Conservation (phyloP, 2,797 vertebrate genomes). For the Australoheros facetus region DNA sequence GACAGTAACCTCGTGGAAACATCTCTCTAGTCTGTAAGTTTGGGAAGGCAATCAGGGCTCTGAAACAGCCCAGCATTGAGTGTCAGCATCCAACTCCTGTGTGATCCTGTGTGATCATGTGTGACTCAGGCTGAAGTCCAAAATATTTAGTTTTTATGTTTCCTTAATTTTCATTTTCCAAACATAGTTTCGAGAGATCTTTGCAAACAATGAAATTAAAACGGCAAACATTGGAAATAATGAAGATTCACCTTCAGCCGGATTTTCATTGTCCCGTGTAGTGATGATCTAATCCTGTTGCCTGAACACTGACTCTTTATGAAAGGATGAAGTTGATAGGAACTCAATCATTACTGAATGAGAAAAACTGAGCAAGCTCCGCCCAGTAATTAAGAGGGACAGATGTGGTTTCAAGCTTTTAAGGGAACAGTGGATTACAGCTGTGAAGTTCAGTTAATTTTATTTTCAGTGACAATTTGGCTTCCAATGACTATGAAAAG, state of each 20-base stretch:
- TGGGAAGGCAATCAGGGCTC: too few relatives aligned
- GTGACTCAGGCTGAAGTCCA: not conserved
- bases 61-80: too few relatives aligned
- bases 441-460: not conserved
- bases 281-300: not conserved
- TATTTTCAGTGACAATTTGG: not conserved
- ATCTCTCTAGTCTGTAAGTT: too few relatives aligned
- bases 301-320: not conserved
- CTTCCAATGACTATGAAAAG: too few relatives aligned
- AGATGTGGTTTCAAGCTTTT: not conserved
- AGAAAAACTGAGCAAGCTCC: not conserved
- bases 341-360: too few relatives aligned
- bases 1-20: not conserved
- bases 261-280: not conserved
- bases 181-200: not conserved
- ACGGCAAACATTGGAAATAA: accelerated
- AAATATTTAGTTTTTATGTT: too few relatives aligned
- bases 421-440: not conserved
- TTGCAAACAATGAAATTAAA: not conserved
- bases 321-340: not conserved
- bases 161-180: not conserved
- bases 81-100: too few relatives aligned
- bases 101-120: too few relatives aligned
- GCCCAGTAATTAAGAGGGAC: not conserved
- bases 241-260: not conserved